phyloP scores from a whole-genome alignment of 2,888 invertebrate genomes.

The Drosophila fulvimacula region DNA sequence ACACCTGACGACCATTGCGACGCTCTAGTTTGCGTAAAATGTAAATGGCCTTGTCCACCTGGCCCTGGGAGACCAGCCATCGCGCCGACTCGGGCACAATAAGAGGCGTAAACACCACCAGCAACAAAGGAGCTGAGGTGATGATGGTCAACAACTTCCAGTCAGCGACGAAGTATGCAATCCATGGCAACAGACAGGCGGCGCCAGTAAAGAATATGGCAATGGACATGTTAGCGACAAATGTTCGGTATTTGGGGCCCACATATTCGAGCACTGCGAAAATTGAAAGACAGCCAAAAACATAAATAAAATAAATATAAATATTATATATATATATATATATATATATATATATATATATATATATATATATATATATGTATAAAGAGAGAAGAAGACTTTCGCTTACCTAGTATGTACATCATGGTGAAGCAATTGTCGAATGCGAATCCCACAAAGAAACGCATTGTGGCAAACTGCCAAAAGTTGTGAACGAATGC shows the following conservation, averaged over 20 bases:
- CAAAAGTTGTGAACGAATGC: conserved; percentile 90
- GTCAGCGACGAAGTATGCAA: conserved; percentile 91
- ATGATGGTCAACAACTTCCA: conserved; percentile 92
- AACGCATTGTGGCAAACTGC: conserved; percentile 92
- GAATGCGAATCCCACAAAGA: conserved; percentile 94
- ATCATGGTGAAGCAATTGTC: conserved; percentile 97
- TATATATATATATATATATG: neutral
- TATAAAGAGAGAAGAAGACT: neutral
- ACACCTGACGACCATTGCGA: conserved; percentile 91
- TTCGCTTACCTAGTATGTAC: conserved; percentile 93
- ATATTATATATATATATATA: neutral
- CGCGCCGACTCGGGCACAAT: conserved; percentile 94
- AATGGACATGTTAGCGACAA: conserved; percentile 96
- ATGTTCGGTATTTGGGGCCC: conserved; percentile 95
- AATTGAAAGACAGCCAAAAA: conserved; percentile 1
- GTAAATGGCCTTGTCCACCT: conserved; percentile 90
- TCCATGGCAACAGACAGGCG: conserved; percentile 92
- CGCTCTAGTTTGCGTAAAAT: conserved; percentile 93
- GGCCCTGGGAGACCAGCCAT: conserved; percentile 94
- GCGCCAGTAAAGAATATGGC: conserved; percentile 94
- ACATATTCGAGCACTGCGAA: conserved; percentile 93
- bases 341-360: too few species aligned
- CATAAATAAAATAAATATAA: too few species aligned
- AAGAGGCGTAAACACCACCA: conserved; percentile 90
- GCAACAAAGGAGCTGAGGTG: conserved; percentile 91